Percentiles rank a stretch among this genome's conserved stretches.
Evolutionary conservation across 2,888 invertebrate species (phyloP).

Genomic region (Andrena minutula): DNA sequence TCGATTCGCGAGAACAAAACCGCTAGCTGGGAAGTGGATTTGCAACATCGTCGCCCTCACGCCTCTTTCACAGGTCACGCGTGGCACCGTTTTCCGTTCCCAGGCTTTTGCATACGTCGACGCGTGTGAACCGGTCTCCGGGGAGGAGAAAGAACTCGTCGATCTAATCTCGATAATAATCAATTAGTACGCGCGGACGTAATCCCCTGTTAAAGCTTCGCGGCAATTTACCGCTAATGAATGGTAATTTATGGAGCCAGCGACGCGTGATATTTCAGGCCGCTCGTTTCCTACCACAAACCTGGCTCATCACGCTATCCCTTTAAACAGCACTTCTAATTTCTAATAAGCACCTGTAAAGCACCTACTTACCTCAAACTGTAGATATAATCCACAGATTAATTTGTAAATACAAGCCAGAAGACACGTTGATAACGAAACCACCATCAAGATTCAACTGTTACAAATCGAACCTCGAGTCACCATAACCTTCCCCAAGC

Average conservation of each 20-base stretch:
- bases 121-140: not conserved
- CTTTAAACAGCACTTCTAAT: no score
- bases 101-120: no score
- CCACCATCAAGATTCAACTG: not conserved
- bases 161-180: slow-evolving; percentile 45
- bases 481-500: slow-evolving; percentile 9
- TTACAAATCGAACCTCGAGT: slow-evolving; percentile 23
- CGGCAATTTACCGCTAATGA: slow-evolving; percentile 38
- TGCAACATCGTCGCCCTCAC: no score
- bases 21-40: no score
- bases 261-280: slow-evolving; percentile 26
- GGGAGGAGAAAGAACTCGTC: slow-evolving; percentile 5
- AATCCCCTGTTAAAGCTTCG: slow-evolving; percentile 16
- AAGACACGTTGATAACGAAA: not conserved
- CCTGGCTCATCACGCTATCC: no score
- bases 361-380: no score
- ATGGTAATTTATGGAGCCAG: slow-evolving; percentile 46
- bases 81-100: not conserved
- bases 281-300: not conserved
- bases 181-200: slow-evolving; percentile 30
- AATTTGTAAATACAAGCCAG: no score
- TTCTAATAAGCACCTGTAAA: no score
- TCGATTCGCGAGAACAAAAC: no score
- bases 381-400: no score
- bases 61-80: not conserved